Conservation (phyloP, 2,888 invertebrate genomes). For the Magallana nippona region DNA sequence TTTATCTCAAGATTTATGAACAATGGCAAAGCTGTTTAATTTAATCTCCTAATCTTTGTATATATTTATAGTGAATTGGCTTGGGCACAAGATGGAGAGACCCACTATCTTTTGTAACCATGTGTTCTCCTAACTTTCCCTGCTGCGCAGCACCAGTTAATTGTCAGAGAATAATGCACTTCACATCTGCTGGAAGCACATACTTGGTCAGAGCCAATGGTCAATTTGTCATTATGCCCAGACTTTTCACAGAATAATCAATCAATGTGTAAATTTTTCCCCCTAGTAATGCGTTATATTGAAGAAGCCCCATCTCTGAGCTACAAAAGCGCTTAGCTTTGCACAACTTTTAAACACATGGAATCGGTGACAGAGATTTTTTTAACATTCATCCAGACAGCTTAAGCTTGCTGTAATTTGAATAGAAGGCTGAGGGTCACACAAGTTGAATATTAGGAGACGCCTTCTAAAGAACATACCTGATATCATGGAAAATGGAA, state of each 20-base stretch:
- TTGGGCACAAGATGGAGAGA: not conserved
- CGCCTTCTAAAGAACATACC: slow-evolving; percentile 20
- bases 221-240: slow-evolving; percentile 27
- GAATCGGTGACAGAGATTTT: not conserved
- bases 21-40: slow-evolving; percentile 22
- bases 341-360: slow-evolving; percentile 23
- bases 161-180: slow-evolving; percentile 25
- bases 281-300: not conserved
- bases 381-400: slow-evolving; percentile 24
- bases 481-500: slow-evolving; percentile 7
- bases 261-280: slow-evolving; percentile 22
- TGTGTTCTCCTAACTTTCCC: not conserved
- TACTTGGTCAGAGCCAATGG: not conserved
- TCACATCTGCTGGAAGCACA: slow-evolving; percentile 4
- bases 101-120: not conserved
- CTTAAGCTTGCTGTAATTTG: slow-evolving; percentile 20
- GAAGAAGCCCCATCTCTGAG: not conserved
- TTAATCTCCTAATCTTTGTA: not conserved
- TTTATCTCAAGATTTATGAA: not conserved
- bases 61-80: not conserved
- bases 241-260: slow-evolving; percentile 9
- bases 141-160: not conserved
- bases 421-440: slow-evolving; percentile 29
- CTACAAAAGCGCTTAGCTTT: not conserved
- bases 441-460: slow-evolving; percentile 16